These are phyloP conservation scores for Listronotus oregonensis DNA, from an alignment of 1,140 invertebrate genomes.

Conservation along the genomic window DNA sequence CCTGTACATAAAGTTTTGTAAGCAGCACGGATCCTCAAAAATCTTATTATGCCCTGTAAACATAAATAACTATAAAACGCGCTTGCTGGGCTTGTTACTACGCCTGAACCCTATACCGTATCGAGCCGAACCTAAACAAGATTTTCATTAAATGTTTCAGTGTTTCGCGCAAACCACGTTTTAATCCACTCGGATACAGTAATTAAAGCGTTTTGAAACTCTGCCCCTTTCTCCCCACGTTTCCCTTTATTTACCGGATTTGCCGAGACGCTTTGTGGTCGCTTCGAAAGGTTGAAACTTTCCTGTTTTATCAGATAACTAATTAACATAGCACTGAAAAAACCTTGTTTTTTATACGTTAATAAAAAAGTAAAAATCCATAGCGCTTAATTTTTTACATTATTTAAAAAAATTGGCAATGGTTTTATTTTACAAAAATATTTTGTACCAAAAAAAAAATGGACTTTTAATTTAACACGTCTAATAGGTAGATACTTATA, in stretches of 20 bases:
- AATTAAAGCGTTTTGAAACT: constrained; percentile 15
- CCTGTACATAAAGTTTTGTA: too few relatives aligned
- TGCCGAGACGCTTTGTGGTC: constrained; percentile 10
- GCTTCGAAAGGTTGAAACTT: constrained; percentile 2
- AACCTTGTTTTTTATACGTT: too few relatives aligned
- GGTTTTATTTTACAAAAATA: too few relatives aligned
- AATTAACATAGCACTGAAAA: constrained; percentile 1
- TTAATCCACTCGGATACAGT: constrained; percentile 11
- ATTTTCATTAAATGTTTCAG: constrained; percentile 10
- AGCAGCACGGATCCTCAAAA: too few relatives aligned
- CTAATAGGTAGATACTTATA: too few relatives aligned
- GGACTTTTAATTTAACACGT: too few relatives aligned
- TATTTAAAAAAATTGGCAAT: too few relatives aligned
- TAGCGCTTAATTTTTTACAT: too few relatives aligned
- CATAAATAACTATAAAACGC: too few relatives aligned
- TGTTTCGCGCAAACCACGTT: constrained; percentile 13
- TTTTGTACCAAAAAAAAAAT: too few relatives aligned
- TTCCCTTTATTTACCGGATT: neutral
- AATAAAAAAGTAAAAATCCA: too few relatives aligned
- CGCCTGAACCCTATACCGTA: constrained; percentile 1
- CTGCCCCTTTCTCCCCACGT: neutral
- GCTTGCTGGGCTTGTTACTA: neutral
- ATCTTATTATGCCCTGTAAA: too few relatives aligned
- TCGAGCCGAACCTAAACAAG: constrained; percentile 11
- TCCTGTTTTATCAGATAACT: neutral